A percentile compares a stretch with the other conserved stretches of the same genome.
phyloP scores from a whole-genome alignment of 2,797 vertebrate genomes.

The Diglossa cyanea region DNA sequence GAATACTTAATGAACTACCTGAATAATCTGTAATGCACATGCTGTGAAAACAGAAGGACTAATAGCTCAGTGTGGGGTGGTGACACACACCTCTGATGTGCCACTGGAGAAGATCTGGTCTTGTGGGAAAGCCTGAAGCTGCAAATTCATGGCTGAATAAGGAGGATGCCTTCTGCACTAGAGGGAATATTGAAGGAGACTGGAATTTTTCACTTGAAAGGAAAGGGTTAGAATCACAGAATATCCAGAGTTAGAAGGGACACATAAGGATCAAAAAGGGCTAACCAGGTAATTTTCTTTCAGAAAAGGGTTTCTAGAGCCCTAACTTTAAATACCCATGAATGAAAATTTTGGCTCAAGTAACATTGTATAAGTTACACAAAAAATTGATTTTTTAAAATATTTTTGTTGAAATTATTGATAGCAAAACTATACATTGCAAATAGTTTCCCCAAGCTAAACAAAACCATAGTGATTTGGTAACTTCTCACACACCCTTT shows the following conservation, averaged over 20 bases:
- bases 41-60: neutral
- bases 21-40: neutral
- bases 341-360: neutral
- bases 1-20: neutral
- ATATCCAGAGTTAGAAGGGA: neutral
- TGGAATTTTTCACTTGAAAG: neutral
- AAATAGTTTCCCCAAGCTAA: neutral
- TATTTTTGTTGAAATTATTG: neutral
- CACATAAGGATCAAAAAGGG: neutral
- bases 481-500: neutral
- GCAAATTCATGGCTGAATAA: neutral
- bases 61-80: neutral
- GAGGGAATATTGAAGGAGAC: neutral
- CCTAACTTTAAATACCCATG: neutral
- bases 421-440: neutral
- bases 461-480: accelerated
- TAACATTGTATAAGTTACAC: accelerated
- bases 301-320: neutral
- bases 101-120: neutral
- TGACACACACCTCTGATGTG: neutral
- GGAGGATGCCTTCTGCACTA: neutral
- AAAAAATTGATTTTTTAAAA: neutral
- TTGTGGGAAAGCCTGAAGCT: neutral
- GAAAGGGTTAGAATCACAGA: neutral
- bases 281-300: neutral